Base-by-base conservation (phyloP, 2,797 vertebrate species). In the Gymnothorax reevesii region DNA sequence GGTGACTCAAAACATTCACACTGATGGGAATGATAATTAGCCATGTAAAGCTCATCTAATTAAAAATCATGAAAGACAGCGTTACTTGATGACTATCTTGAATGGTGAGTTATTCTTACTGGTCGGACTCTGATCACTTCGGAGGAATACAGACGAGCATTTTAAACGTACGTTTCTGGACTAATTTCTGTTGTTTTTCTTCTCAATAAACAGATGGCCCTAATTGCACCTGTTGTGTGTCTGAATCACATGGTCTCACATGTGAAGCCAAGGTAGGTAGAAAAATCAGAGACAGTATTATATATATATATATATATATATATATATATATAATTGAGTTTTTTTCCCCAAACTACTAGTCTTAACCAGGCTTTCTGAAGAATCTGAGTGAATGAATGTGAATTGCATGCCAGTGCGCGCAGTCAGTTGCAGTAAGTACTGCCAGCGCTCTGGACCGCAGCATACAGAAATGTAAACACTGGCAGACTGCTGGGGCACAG, bases 401-500 rank as follows among this genome's bases (percentile, higher is more conserved):
- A 8, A 52, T 20, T 77, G 73, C 4, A 7, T 52, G 42, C 4
- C 52, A 42, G 42, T 20, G 4, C 73, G 4, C 27, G 7, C 42
- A 75, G 71, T 75, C 42, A 52, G 15, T 77, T 6, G 4, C 52
- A 17, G 33, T 1, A 52, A 8, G 15, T n/a, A 9, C 15, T 52
- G 77, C 7, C 55, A 27, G 22, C 17, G 82, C 13, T 10, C 82
- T 33, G 55, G 13, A 2, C 59, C 57, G 12, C 13, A 60, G 57
- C 79, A 82, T 22, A 82, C 52, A 57, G 55, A n/a, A 1, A 82
- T 7, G 10, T 1, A 2, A 22, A 5, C 75, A 20, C 5, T 54
- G 75, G 52, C 10, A 80, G 77, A 88, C 90, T 69, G 87, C 89
- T 85, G 88, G 89, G 90, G 88, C 92, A 86, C 89, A 69, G 62